Evolutionary conservation across 1,140 invertebrate species (phyloP), one percentile per base, ranked within the genome.

Genomic region (Zaprionus kolodkinae): DNA sequence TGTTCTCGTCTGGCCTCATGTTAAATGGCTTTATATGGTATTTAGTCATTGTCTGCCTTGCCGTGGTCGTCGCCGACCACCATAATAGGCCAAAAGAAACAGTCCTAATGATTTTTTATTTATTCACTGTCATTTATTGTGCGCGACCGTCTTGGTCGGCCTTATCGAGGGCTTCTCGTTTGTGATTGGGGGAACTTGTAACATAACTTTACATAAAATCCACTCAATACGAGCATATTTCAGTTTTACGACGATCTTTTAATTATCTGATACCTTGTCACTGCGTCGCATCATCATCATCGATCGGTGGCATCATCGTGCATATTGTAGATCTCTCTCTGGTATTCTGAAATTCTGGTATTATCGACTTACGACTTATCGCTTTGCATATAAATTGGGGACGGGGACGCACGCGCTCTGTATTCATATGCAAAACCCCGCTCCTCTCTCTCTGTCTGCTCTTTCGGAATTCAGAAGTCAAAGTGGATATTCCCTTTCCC

Each of bases 101-200:
- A 56, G 64, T 90, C 75, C 77, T 88, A 88, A 89, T 88, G 84
- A 89, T 78, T 88, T 81, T 78, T 76, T 89, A 88, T 88, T 88
- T 89, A 88, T 88, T 78, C 84, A 74, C 70, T 78, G 81, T 73
- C 80, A 80, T 88, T 88, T 89, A 67, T 84, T 72, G 52, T 76
- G 63, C 75, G 72, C 74, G 78, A 12, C 21, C 21, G 21, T 21
- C 21, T 21, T 21, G 21, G 21, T 21, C 45, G 45, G 52, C 70
- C 57, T 78, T 82, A 82, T 75, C 80, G 74, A 48, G 45, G 72
- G 52, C 69, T 33, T 5, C 6, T 27, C 27, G 27, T 66, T 74
- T 68, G 78, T 76, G 50, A 67, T 68, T 75, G 30, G 72, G 72
- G 52, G 72, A 85, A 78, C 85, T 78, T 88, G 84, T 88, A 89